These are phyloP conservation scores for Schizaphis graminum DNA, from an alignment of 2,888 invertebrate genomes.

Conservation along the genomic window DNA sequence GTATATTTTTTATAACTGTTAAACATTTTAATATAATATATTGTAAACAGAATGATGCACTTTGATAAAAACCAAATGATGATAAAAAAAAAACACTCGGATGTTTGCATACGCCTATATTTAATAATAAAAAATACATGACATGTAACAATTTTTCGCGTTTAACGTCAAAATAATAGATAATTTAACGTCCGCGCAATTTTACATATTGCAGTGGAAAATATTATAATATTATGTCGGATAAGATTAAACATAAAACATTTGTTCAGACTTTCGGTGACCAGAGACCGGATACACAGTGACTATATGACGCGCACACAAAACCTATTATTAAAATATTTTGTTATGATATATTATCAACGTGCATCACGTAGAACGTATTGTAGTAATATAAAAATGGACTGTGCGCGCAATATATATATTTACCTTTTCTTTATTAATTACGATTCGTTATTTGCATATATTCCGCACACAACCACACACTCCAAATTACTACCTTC, in stretches of 20 bases:
- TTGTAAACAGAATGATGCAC: background rate
- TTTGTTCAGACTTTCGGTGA: constrained; percentile 1
- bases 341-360: background rate
- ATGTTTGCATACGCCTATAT: background rate
- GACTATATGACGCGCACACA: background rate
- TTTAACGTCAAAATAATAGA: background rate
- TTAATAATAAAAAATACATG: background rate
- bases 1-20: background rate
- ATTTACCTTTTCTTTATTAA: no score
- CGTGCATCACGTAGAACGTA: background rate
- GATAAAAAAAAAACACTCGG: background rate
- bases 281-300: background rate
- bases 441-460: no score
- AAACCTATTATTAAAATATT: background rate
- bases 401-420: no score
- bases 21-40: background rate
- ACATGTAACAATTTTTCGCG: background rate
- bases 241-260: background rate
- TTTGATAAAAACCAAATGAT: background rate
- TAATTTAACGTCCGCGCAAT: background rate
- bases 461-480: no score
- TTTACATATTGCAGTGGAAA: background rate
- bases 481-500: no score
- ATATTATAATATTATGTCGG: background rate
- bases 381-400: no score